Evolutionary conservation across 2,797 vertebrate species (phyloP).

Genomic region (Cossypha heuglini): DNA sequence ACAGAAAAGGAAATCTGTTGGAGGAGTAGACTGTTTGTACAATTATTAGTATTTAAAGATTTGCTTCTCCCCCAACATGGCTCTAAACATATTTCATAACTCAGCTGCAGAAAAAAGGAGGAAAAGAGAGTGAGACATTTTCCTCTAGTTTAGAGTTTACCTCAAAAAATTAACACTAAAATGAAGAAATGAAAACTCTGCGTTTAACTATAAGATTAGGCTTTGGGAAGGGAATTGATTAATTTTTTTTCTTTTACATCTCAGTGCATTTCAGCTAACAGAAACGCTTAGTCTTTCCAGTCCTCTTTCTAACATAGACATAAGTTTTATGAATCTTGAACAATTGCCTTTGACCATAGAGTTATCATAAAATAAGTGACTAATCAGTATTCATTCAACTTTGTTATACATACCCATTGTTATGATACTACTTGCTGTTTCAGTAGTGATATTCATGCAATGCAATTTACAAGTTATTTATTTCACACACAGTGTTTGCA

Average conservation of each 20-base stretch:
- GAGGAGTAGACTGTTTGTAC: not conserved
- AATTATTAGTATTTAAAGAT: not conserved
- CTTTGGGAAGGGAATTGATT: not conserved
- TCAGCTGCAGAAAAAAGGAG: not conserved
- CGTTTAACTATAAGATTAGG: not conserved
- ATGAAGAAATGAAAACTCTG: not conserved
- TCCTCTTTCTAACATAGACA: not conserved
- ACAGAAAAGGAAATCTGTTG: not conserved
- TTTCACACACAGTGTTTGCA: not conserved
- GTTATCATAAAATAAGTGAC: not conserved
- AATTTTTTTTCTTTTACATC: not conserved
- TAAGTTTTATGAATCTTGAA: not conserved
- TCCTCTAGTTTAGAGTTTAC: not conserved
- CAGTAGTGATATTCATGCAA: not conserved
- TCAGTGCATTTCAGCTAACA: not conserved
- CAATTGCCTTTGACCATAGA: not conserved
- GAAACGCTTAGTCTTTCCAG: not conserved
- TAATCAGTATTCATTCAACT: not conserved
- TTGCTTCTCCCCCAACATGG: rapidly evolving
- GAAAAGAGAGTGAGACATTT: not conserved
- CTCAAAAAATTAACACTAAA: not conserved
- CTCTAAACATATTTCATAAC: not conserved
- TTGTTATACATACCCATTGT: not conserved
- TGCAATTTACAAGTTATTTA: slow-evolving; percentile 40
- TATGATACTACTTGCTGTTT: not conserved